phyloP scores from a whole-genome alignment of 2,797 vertebrate genomes.

The Halcyon smyrnensis region DNA sequence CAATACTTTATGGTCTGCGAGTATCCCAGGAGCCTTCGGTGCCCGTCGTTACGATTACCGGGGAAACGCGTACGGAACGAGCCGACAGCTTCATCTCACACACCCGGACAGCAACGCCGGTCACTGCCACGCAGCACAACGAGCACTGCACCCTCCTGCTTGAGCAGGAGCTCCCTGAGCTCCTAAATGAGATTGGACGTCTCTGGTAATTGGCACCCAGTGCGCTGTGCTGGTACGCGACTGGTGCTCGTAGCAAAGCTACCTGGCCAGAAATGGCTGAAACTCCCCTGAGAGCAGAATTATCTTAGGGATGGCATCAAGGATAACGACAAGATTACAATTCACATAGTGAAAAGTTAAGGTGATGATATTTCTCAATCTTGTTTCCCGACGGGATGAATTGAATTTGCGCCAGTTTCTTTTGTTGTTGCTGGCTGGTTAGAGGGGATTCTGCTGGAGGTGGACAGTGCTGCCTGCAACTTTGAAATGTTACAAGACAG shows the following conservation, averaged over 20 bases:
- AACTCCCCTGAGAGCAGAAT: not conserved
- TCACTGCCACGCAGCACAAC: not conserved
- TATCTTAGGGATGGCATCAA: not conserved
- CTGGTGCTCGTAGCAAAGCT: not conserved
- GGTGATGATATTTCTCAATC: conserved; percentile 11
- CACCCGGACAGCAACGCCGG: not conserved
- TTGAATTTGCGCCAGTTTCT: not conserved
- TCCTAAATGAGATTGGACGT: not conserved
- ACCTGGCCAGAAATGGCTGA: not conserved
- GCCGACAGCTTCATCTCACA: conserved; percentile 14
- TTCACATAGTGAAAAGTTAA: conserved; percentile 2
- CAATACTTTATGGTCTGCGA: not conserved
- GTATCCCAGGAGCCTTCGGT: not conserved
- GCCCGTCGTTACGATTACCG: not conserved
- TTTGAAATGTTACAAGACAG: not conserved
- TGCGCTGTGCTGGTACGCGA: not conserved
- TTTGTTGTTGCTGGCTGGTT: not conserved
- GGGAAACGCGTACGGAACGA: conserved; percentile 18
- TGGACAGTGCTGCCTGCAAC: not conserved
- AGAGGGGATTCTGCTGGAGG: not conserved
- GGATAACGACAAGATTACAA: conserved; percentile 34
- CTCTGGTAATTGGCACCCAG: not conserved
- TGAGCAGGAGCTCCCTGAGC: not conserved
- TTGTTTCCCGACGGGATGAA: not conserved
- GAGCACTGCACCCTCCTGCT: not conserved